phyloP scores from a whole-genome alignment of 2,797 vertebrate species.

The Distichodus sexfasciatus region DNA sequence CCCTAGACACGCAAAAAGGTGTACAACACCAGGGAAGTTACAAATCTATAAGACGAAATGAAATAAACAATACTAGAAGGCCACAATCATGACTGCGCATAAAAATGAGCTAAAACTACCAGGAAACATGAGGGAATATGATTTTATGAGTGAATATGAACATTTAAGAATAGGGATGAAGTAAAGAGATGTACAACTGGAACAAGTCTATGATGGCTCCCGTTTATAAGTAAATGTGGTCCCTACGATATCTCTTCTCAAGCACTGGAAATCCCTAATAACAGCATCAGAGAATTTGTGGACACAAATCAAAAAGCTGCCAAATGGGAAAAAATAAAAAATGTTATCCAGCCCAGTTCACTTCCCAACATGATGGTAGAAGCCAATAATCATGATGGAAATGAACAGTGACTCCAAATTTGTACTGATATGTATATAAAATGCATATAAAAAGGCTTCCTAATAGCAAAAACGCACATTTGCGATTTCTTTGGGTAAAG shows the following conservation, averaged over 20 bases:
- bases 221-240: conserved; percentile 53
- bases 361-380: conserved; percentile 2
- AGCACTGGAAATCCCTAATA: conserved; percentile 7
- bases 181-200: conserved; percentile 40
- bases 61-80: conserved; percentile 78
- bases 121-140: conserved; percentile 39
- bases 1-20: conserved; percentile 52
- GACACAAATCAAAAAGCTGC: not conserved
- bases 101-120: conserved; percentile 46
- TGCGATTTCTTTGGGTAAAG: conserved; percentile 75
- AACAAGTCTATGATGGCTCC: conserved; percentile 45
- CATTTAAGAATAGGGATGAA: conserved; percentile 42
- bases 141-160: no score
- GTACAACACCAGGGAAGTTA: conserved; percentile 59
- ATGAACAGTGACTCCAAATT: conserved; percentile 29
- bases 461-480: conserved; percentile 57
- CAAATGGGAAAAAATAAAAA: not conserved
- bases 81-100: conserved; percentile 74
- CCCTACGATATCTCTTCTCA: conserved; percentile 12
- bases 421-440: conserved; percentile 65
- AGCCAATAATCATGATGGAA: conserved; percentile 41
- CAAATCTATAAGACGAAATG: conserved; percentile 67
- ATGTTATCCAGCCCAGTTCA: not conserved
- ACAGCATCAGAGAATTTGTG: not conserved
- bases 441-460: conserved; percentile 58